A percentile compares a stretch with the other conserved stretches of the same genome.
Conservation (phyloP, 2,113 vertebrate genomes). For the Ptilorrhoa leucosticta region DNA sequence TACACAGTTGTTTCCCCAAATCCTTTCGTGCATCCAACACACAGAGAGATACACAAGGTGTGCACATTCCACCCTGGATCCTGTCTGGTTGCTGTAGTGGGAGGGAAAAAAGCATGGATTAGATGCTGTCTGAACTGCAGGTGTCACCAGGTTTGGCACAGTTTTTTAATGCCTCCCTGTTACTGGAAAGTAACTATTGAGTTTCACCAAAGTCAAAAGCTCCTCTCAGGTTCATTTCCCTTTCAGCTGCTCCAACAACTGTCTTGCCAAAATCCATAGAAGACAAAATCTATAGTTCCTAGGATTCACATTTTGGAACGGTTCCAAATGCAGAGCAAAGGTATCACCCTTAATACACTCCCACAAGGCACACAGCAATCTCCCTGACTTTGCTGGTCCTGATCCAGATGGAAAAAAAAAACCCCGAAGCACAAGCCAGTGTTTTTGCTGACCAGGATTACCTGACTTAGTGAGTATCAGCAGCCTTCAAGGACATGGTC, state of each 20-base stretch:
- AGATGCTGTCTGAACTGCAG: not conserved
- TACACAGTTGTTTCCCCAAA: not conserved
- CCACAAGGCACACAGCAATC: not conserved
- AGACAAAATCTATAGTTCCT: not conserved
- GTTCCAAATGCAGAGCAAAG: not conserved
- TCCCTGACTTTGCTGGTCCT: not conserved
- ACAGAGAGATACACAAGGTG: not conserved
- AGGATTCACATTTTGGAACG: not conserved
- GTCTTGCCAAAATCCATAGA: not conserved
- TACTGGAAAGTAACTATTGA: not conserved
- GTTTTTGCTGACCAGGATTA: conserved; percentile 12
- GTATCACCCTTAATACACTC: not conserved
- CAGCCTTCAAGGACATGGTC: not conserved
- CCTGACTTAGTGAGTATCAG: not conserved
- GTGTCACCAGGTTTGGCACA: not conserved
- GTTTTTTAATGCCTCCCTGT: not conserved
- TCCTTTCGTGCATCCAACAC: fast-evolving
- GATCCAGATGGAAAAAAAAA: not conserved
- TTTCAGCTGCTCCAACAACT: not conserved
- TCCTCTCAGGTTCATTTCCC: not conserved
- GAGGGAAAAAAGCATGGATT: not conserved
- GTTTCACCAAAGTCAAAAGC: not conserved
- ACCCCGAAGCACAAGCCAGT: not conserved
- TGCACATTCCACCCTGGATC: not conserved
- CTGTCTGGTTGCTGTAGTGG: not conserved